These are phyloP conservation scores for Ridgeia piscesae DNA, from an alignment of 1,140 invertebrate genomes.

Conservation along the genomic window DNA sequence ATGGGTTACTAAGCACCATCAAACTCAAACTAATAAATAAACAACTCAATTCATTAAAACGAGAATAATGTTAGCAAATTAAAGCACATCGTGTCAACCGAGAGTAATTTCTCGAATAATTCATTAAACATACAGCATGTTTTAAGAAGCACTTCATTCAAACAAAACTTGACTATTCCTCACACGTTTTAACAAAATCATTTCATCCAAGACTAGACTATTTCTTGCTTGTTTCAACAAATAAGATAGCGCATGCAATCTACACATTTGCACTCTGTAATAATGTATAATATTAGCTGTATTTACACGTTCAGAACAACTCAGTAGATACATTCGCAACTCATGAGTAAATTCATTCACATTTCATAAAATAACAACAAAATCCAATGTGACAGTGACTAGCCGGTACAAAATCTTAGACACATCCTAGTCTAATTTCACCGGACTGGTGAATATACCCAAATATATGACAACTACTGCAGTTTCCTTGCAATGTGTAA, in stretches of 20 bases:
- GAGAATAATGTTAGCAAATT: background rate
- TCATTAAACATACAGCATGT: background rate
- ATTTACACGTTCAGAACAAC: background rate
- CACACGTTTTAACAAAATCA: background rate
- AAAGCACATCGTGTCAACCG: background rate
- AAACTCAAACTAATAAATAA: background rate
- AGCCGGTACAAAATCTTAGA: background rate
- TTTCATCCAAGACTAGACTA: background rate
- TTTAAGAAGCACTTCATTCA: background rate
- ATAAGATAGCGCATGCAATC: background rate
- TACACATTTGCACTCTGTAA: background rate
- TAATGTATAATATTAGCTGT: background rate
- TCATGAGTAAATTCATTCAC: background rate
- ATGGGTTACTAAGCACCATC: background rate
- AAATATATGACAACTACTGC: background rate
- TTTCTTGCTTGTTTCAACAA: background rate
- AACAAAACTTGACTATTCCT: background rate
- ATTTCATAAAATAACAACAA: background rate
- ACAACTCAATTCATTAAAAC: background rate
- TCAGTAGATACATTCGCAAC: background rate
- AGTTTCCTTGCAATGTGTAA: background rate
- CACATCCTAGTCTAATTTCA: background rate
- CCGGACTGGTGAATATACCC: background rate
- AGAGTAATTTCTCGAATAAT: background rate
- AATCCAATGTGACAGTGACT: background rate